phyloP scores from a whole-genome alignment of 2,113 vertebrate genomes.

The Paramisgurnus dabryanus region DNA sequence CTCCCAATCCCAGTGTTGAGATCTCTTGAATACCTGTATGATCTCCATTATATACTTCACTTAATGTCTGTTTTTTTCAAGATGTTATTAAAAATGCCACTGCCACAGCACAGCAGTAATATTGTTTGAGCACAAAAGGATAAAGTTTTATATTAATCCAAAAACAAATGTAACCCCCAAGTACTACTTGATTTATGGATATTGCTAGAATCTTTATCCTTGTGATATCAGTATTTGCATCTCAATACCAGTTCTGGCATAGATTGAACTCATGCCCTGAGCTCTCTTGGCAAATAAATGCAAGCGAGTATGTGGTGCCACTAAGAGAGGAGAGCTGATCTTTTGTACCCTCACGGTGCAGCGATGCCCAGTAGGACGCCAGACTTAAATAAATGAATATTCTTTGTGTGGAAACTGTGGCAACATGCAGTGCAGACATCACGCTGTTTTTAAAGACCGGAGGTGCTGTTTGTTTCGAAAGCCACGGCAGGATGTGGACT shows the following conservation, averaged over 20 bases:
- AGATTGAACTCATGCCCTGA: neutral
- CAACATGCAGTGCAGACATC: constrained; percentile 22
- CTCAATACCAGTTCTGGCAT: neutral
- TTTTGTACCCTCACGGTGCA: constrained; percentile 23
- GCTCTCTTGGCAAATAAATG: constrained; percentile 12
- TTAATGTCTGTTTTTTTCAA: constrained; percentile 13
- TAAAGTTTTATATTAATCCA: constrained; percentile 30
- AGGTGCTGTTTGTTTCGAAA: constrained; percentile 46
- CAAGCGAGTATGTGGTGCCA: constrained; percentile 3
- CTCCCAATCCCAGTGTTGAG: constrained; percentile 1
- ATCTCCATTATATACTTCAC: neutral
- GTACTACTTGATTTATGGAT: neutral
- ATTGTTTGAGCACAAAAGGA: constrained; percentile 18
- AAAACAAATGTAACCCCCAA: neutral
- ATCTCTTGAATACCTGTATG: constrained; percentile 12
- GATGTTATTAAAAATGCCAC: constrained; percentile 14
- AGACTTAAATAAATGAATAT: constrained; percentile 46
- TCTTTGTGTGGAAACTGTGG: constrained; percentile 46
- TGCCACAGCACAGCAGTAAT: neutral
- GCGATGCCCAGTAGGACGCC: constrained; percentile 38
- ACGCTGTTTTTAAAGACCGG: constrained; percentile 49
- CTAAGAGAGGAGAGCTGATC: constrained; percentile 40
- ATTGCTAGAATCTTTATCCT: neutral
- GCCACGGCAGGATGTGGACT: constrained; percentile 29
- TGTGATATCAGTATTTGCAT: constrained; percentile 35